Percentiles rank a stretch among this genome's conserved stretches.
Conservation (phyloP, 2,888 invertebrate genomes). For the Troides helena region DNA sequence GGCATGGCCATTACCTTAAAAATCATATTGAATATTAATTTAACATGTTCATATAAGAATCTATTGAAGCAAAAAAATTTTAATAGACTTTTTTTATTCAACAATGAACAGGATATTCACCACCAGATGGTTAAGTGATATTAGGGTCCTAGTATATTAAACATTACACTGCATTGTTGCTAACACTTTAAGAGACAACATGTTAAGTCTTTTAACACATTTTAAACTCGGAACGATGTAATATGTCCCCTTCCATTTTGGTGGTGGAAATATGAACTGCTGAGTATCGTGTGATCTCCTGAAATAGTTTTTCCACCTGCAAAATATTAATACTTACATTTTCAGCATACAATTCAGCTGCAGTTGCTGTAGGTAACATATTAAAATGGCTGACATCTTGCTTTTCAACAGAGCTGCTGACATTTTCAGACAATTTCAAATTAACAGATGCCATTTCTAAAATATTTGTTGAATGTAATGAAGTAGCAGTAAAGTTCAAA, state of each 20-base stretch:
- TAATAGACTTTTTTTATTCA: too few relatives aligned
- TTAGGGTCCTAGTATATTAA: too few relatives aligned
- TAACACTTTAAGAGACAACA: too few relatives aligned
- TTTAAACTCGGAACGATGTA: too few relatives aligned
- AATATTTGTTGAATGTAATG: conserved; percentile 80
- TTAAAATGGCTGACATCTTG: conserved; percentile 67
- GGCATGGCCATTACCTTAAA: conserved; percentile 71
- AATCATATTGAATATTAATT: background rate
- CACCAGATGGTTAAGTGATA: too few relatives aligned
- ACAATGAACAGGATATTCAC: too few relatives aligned
- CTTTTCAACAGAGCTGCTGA: conserved; percentile 72
- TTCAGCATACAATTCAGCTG: conserved; percentile 81
- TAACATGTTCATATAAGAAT: background rate
- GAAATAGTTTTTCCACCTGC: background rate
- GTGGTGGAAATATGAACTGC: too few relatives aligned
- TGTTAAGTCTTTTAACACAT: too few relatives aligned
- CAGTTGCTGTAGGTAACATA: conserved; percentile 64
- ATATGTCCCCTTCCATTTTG: too few relatives aligned
- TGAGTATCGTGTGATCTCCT: background rate
- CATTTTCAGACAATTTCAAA: conserved; percentile 82
- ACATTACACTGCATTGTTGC: too few relatives aligned
- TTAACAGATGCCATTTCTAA: conserved; percentile 83
- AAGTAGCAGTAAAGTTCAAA: conserved; percentile 69
- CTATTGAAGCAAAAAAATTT: background rate
- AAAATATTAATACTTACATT: conserved; percentile 63